phyloP scores from a whole-genome alignment of 1,140 invertebrate genomes.

The Apis florea region DNA sequence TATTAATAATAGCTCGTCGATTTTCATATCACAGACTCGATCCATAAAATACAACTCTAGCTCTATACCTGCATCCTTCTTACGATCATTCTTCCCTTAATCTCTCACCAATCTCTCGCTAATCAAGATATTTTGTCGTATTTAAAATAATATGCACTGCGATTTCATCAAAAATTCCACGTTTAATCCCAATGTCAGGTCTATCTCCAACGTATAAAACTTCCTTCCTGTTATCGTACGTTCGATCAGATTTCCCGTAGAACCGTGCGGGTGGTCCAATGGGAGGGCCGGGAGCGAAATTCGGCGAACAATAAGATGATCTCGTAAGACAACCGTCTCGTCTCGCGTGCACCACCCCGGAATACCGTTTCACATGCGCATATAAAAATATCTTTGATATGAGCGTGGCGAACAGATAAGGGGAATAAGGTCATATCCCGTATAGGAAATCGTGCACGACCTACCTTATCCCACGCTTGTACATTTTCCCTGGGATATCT shows the following conservation, averaged over 20 bases:
- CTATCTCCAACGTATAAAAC: no score
- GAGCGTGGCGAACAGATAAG: slow-evolving; percentile 32
- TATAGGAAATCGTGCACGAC: slow-evolving; percentile 45
- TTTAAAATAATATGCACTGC: no score
- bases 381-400: slow-evolving; percentile 23
- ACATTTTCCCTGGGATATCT: slow-evolving; percentile 48
- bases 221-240: neutral
- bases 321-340: slow-evolving; percentile 25
- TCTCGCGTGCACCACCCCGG: neutral
- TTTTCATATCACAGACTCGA: no score
- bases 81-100: no score
- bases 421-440: slow-evolving; percentile 49
- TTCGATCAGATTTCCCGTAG: slow-evolving; percentile 6
- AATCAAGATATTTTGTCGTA: no score
- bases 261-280: neutral
- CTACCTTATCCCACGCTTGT: slow-evolving; percentile 4
- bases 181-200: no score
- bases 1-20: no score
- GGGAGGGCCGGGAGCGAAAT: neutral
- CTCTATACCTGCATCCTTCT: no score
- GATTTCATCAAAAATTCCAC: no score
- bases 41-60: no score
- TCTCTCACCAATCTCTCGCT: no score
- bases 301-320: slow-evolving; percentile 2
- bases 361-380: neutral